phyloP scores from a whole-genome alignment of 1,140 invertebrate genomes.

The Stegodyphus dumicola region DNA sequence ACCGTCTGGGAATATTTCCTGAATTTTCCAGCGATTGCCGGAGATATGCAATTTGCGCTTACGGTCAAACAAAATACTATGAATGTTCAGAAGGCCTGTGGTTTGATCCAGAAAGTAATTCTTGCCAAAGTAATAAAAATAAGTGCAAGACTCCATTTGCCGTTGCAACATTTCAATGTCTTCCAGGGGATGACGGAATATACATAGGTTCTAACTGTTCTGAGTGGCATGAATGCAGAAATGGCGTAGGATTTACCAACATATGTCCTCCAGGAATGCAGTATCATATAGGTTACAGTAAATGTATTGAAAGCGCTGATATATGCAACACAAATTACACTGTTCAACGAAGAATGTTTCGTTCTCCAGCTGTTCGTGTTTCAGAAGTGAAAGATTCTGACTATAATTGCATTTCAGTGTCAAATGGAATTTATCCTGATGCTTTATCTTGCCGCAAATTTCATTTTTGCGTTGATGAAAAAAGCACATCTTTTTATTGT shows the following conservation, averaged over 20 bases:
- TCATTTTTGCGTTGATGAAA: slow-evolving; percentile 48
- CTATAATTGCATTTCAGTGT: neutral
- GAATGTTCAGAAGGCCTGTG: slow-evolving; percentile 13
- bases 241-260: slow-evolving; percentile 44
- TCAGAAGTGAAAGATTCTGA: neutral
- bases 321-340: neutral
- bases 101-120: slow-evolving; percentile 33
- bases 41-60: slow-evolving; percentile 33
- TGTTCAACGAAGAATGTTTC: slow-evolving; percentile 6
- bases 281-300: neutral
- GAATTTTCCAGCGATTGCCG: slow-evolving; percentile 47
- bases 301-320: neutral
- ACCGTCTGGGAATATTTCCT: slow-evolving; percentile 36
- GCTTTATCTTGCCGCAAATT: slow-evolving; percentile 22
- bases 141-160: slow-evolving; percentile 40
- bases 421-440: slow-evolving; percentile 41
- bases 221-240: slow-evolving; percentile 56
- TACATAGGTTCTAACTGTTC: slow-evolving; percentile 34
- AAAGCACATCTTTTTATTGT: slow-evolving; percentile 35
- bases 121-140: neutral
- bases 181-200: slow-evolving; percentile 53
- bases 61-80: slow-evolving; percentile 19
- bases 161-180: slow-evolving; percentile 49
- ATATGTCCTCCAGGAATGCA: slow-evolving; percentile 27
- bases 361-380: neutral